phyloP scores from a whole-genome alignment of 2,113 vertebrate species.

The Gallinago media region DNA sequence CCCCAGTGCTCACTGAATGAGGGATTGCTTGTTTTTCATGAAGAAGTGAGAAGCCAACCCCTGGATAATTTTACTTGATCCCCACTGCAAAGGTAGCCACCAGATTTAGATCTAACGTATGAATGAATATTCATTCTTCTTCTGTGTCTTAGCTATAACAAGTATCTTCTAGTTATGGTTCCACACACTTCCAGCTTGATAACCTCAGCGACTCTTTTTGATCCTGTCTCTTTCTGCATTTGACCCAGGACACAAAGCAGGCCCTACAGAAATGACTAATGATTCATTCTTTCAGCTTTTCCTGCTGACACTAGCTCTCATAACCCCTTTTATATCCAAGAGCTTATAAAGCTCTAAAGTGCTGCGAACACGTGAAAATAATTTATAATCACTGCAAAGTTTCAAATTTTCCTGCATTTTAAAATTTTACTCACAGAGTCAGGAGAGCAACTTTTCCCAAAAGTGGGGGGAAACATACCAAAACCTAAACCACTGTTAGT shows the following conservation, averaged over 20 bases:
- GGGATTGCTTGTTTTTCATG: fast-evolving
- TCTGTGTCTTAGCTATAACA: neutral
- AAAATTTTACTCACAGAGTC: neutral
- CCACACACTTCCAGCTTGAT: neutral
- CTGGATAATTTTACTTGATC: neutral
- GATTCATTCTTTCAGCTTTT: neutral
- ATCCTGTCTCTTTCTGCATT: neutral
- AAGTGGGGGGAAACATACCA: neutral
- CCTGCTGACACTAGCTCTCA: neutral
- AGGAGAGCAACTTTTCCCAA: neutral
- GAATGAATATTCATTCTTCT: neutral
- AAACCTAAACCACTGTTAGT: neutral
- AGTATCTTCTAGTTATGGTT: neutral
- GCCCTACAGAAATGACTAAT: neutral
- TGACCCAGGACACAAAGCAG: neutral
- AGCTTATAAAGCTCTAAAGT: neutral
- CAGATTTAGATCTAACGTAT: neutral
- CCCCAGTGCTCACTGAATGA: neutral
- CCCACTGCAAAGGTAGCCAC: neutral
- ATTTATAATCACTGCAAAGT: neutral
- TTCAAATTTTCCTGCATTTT: neutral
- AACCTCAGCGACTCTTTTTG: neutral
- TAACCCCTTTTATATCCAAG: neutral
- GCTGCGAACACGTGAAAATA: neutral
- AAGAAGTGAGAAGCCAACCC: neutral